Conservation (phyloP, 1,140 invertebrate species). For the Phymastichus coffea region DNA sequence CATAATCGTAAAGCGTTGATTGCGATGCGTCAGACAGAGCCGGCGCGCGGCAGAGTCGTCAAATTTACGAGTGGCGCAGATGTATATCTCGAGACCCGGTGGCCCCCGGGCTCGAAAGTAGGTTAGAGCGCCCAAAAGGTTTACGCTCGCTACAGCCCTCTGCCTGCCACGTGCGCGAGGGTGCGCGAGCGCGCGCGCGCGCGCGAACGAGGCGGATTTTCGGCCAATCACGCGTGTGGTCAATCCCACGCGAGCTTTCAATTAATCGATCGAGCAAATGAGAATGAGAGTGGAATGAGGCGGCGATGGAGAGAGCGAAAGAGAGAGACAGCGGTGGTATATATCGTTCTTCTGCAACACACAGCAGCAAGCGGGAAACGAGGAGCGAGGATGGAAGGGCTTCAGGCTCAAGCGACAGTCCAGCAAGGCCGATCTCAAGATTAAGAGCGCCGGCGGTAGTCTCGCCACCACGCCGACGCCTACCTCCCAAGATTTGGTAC, state of each 20-base stretch:
- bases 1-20: no score
- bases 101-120: background rate
- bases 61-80: conserved; percentile 14
- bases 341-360: conserved; percentile 30
- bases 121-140: no score
- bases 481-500: conserved; percentile 54
- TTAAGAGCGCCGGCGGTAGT: conserved; percentile 68
- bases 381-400: conserved; percentile 59
- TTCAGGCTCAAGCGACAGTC: conserved; percentile 79
- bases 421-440: conserved; percentile 76
- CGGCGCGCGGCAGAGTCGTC: conserved; percentile 1
- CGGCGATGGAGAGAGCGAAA: background rate
- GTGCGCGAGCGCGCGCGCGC: background rate
- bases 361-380: conserved; percentile 26
- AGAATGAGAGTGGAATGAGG: no score
- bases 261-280: no score
- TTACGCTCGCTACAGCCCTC: no score
- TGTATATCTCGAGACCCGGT: no score
- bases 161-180: no score
- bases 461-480: conserved; percentile 55
- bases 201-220: no score
- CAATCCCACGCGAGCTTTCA: no score
- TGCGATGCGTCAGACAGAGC: conserved; percentile 4
- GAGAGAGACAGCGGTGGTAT: background rate
- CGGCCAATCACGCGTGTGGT: no score